Evolutionary conservation across 2,113 vertebrate genomes (phyloP), one percentile per base, ranked within the genome.

Genomic region (Cettia cetti): DNA sequence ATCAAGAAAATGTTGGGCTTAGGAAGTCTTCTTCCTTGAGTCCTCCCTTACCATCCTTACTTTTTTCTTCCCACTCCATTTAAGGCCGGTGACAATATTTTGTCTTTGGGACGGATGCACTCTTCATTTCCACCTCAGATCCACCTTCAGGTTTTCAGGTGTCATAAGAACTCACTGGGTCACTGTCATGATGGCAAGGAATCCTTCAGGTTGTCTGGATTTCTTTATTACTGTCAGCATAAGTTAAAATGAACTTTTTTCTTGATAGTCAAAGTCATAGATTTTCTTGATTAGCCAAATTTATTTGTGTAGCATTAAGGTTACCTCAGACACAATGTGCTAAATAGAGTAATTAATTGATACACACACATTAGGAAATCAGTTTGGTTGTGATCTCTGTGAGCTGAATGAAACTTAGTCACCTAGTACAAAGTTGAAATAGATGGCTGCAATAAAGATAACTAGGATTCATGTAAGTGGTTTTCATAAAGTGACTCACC

Each of bases 271-370:
- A n/a, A n/a, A n/a, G n/a, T n/a, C n/a, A n/a, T n/a, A n/a, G n/a
- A n/a, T n/a, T n/a, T n/a, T n/a, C n/a, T 59, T 86, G n/a, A 69
- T 19, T 89, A 78, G 31, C 8, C 72, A 96, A 83, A 81, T 95
- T 74, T 54, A 82, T 40, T 61, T 57, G 39, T 15, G 18, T n/a
- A 69, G 42, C 13, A 52, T 44, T 59, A 39, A 39, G 23, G 5
- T 12, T 88, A 26, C 20, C 39, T 87, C 39, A 80, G 45, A 26
- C 63, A 47, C 8, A 90, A 18, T 40, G 49, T 59, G 39, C 4
- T 80, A 76, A 79, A 76, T 21, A 40, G 59, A 78, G 31, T 69
- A 76, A 92, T 79, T 85, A 85, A 33, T n/a, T 85, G 66, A 72
- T 80, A 79, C 0, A 1, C 0, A 2, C 6, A 61, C 7, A 65